Conservation (phyloP, 1,140 invertebrate genomes). For the Bombus ignitus region DNA sequence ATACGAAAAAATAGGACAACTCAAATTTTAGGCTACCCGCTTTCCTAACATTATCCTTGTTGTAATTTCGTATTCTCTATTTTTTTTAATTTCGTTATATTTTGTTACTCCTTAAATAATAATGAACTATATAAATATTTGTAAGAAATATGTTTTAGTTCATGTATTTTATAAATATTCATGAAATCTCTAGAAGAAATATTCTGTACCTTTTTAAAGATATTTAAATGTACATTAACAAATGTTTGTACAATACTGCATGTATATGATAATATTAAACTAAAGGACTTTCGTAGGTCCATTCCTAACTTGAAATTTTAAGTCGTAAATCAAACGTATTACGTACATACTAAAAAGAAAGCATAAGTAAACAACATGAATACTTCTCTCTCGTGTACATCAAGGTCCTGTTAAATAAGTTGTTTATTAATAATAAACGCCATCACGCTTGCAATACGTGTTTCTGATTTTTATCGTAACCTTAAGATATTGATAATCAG, state of each 20-base stretch:
- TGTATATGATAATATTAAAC: neutral
- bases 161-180: constrained; percentile 10
- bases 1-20: neutral
- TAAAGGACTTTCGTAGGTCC: constrained; percentile 56
- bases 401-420: constrained; percentile 83
- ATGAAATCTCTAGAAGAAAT: neutral
- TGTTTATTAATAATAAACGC: constrained; percentile 84
- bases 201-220: constrained; percentile 7
- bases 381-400: constrained; percentile 82
- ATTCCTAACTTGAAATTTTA: constrained; percentile 77
- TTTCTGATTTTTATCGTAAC: constrained; percentile 65
- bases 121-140: constrained; percentile 1
- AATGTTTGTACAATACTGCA: constrained; percentile 31
- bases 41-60: neutral
- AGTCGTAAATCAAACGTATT: constrained; percentile 79
- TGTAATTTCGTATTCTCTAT: constrained; percentile 5
- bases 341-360: constrained; percentile 77
- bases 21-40: neutral
- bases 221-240: constrained; percentile 6
- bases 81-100: neutral
- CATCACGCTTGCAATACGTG: constrained; percentile 81
- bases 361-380: constrained; percentile 78
- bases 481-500: neutral
- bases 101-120: constrained; percentile 4
- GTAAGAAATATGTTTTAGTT: neutral